These are phyloP conservation scores for Drosophila paracracens DNA, from an alignment of 2,888 invertebrate species.

Conservation along the genomic window DNA sequence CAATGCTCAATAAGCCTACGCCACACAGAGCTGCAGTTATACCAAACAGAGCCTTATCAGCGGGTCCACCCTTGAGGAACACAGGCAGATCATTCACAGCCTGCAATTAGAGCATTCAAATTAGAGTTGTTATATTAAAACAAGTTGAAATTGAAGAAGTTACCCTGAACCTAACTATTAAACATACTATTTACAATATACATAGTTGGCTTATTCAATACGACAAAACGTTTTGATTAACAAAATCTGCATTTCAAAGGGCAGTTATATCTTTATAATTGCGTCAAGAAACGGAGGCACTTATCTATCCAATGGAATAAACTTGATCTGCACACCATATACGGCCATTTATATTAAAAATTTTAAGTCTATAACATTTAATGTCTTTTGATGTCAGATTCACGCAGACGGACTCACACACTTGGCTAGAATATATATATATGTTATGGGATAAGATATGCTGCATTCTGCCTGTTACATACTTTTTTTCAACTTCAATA, in stretches of 20 bases:
- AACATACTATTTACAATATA: neutral
- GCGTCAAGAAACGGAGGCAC: too few relatives aligned
- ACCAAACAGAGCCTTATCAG: slow-evolving; percentile 83
- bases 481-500: neutral
- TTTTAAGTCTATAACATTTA: neutral
- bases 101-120: slow-evolving; percentile 58
- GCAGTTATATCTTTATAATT: too few relatives aligned
- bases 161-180: neutral
- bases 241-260: too few relatives aligned
- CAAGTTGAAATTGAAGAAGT: neutral
- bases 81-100: slow-evolving; percentile 83
- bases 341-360: neutral
- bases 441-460: neutral
- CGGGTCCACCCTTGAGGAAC: slow-evolving; percentile 84
- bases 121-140: neutral
- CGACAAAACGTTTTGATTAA: too few relatives aligned
- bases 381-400: too few relatives aligned
- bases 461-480: neutral
- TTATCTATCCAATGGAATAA: neutral
- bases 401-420: neutral
- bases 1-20: slow-evolving; percentile 79
- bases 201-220: neutral
- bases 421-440: neutral
- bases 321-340: neutral
- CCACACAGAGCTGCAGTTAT: slow-evolving; percentile 83